Evolutionary conservation across 2,888 invertebrate species (phyloP).

Genomic region (Diplazon laetatorius): DNA sequence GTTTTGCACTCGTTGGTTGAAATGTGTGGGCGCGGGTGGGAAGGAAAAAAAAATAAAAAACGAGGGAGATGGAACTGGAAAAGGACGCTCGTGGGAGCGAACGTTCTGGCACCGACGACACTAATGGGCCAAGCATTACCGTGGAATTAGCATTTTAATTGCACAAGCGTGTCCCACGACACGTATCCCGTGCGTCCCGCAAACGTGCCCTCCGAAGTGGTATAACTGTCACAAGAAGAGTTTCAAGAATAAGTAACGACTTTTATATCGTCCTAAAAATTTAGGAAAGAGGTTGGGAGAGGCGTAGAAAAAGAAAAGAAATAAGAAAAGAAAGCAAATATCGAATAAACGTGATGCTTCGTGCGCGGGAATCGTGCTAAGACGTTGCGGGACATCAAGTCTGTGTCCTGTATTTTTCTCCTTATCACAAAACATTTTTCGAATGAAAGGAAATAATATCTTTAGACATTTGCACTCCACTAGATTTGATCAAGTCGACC

Average conservation of each 20-base stretch:
- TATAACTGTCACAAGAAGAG: constrained; percentile 22
- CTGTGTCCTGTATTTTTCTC: background rate
- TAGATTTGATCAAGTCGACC: constrained; percentile 1
- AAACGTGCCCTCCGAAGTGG: constrained; percentile 34
- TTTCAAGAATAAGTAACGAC: constrained; percentile 46
- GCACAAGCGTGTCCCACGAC: constrained; percentile 66
- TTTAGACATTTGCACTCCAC: constrained; percentile 18
- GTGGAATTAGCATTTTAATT: constrained; percentile 75
- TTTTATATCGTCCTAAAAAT: constrained; percentile 48
- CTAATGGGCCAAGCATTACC: constrained; percentile 61
- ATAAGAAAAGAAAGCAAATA: background rate
- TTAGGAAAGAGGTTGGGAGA: constrained; percentile 10
- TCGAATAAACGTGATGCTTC: constrained; percentile 21
- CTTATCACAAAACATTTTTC: background rate
- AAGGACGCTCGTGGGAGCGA: constrained; percentile 40
- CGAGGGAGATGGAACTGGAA: constrained; percentile 1
- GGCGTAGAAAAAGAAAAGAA: background rate
- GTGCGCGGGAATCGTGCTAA: constrained; percentile 38
- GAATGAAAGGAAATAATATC: constrained; percentile 2
- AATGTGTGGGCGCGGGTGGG: constrained; percentile 11
- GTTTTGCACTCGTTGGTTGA: constrained; percentile 45
- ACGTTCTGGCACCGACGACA: constrained; percentile 59
- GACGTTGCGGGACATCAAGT: constrained; percentile 40
- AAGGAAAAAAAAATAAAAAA: constrained; percentile 27
- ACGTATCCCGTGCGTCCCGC: constrained; percentile 23